Base-by-base conservation (phyloP, 2,113 vertebrate species). In the Cyprinus carpio region DNA sequence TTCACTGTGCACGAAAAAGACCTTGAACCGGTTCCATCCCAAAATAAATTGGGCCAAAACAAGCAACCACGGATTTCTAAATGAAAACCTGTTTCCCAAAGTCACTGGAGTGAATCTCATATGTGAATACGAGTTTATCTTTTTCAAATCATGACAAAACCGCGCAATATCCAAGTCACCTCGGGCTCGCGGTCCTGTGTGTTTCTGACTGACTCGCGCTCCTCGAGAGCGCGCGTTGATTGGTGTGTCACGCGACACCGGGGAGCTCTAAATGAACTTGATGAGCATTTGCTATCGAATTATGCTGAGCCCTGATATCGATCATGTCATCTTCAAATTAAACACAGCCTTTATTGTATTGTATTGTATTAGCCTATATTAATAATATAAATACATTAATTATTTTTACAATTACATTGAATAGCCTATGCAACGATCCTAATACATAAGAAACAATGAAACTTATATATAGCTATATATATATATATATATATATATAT, bases 171-270 rank as follows among this genome's bases (percentile, higher is more conserved):
- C 89, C 6, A 86, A 90, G 87, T 91, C 86, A 91, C 91, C 90
- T 92, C 92, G 85, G 90, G 90, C 87, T 87, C 90, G 91, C 91
- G 88, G 85, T 91, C 89, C 82, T 80, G 87, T 87, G 83, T 82
- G 89, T 82, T 87, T 86, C 84, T 81, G 85, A 87, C 92, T 87
- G 62, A 90, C 89, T 86, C 90, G 91, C 83, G 85, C 89, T 88
- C 89, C 89, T 88, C 88, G 90, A 89, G 78, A 83, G 81, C 85
- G 92, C 87, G 56, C 88, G 90, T 90, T 93, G 93, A 97, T 97
- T 97, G 97, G 97, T 92, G 94, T 94, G 94, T 96, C 95, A 95
- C 93, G 27, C 90, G 92, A 93, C 92, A 93, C 93, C 87, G 89
- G 85, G 91, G 90, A 84, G 89, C 86, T 89, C 87, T 90, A 90